Conservation (phyloP, 2,888 invertebrate genomes). For the Drosophila koepferae region DNA sequence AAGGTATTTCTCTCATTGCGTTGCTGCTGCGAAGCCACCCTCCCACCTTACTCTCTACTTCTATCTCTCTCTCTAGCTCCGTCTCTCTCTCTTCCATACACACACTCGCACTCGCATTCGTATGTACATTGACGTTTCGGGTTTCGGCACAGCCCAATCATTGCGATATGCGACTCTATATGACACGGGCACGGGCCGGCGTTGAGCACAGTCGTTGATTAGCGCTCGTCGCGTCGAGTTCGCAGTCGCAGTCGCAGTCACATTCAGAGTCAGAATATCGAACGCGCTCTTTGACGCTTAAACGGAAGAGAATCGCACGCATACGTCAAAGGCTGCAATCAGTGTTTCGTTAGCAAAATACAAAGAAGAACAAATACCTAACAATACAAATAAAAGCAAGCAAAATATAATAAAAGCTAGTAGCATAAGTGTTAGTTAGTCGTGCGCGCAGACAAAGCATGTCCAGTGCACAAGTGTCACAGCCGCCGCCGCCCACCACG, state of each 20-base stretch:
- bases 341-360: slow-evolving; percentile 4
- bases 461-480: slow-evolving; percentile 85
- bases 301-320: slow-evolving; percentile 6
- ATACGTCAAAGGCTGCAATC: slow-evolving; percentile 14
- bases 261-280: slow-evolving; percentile 17
- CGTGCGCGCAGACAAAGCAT: slow-evolving; percentile 70
- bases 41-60: neutral
- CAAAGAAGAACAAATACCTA: slow-evolving; percentile 1
- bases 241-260: slow-evolving; percentile 50
- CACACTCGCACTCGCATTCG: neutral
- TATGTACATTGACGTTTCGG: slow-evolving; percentile 7
- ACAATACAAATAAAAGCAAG: slow-evolving; percentile 1
- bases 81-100: slow-evolving; percentile 10
- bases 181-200: slow-evolving; percentile 65
- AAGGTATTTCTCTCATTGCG: slow-evolving; percentile 21
- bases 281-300: slow-evolving; percentile 1
- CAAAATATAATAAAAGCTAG: slow-evolving; percentile 13
- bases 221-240: slow-evolving; percentile 75
- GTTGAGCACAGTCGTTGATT: slow-evolving; percentile 80
- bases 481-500: slow-evolving; percentile 76
- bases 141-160: slow-evolving; percentile 51
- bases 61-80: slow-evolving; percentile 24
- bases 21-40: slow-evolving; percentile 31
- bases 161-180: slow-evolving; percentile 62
- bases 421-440: slow-evolving; percentile 7